Base-by-base conservation (phyloP, 2,797 vertebrate genomes). In the Crocodylus rhombifer region DNA sequence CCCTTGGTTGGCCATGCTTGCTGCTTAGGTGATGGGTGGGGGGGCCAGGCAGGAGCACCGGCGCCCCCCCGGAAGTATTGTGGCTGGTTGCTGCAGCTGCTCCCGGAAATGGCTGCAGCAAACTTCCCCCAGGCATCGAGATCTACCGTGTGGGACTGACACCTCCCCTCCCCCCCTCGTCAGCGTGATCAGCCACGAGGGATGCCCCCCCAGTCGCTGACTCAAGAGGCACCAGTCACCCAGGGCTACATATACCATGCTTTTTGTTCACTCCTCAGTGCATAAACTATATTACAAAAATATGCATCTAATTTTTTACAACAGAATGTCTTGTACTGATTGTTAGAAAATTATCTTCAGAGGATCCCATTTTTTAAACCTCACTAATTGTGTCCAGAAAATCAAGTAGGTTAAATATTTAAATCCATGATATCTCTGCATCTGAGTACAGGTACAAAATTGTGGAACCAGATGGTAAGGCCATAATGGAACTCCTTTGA, bases 231-330 rank as follows among this genome's bases (percentile, higher is more conserved):
- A 51, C 42, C 42, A 51, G 42, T 51, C 42, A 51, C 42, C 42
- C 42, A 51, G 10, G 42, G 42, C 42, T 51, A 51, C 42, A 51
- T 51, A 51, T 51, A 95, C 91, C 93, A 97, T 95, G 94, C 93
- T 96, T 96, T 95, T 97, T 84, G 96, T 96, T 97, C 96, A 97
- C 96, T 97, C 93, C 93, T 83, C 90, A 79, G 91, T 91, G 95
- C 96, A 90, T 94, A 96, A 96, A 95, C 91, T 95, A 93, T 95
- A 95, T 97, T 96, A 96, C 96, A 95, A 95, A 97, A 96, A 97
- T 96, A 84, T 26, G 57, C 69, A 73, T 84, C 94, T 93, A 95
- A 94, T 96, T 94, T 95, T 95, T 93, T 71, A 91, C 93, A 96
- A 94, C 94, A 94, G 94, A 90, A 83, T 62, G 85, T 89, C 91